These are phyloP conservation scores for Drosophila repletoides DNA, from an alignment of 1,140 invertebrate species.

Conservation along the genomic window DNA sequence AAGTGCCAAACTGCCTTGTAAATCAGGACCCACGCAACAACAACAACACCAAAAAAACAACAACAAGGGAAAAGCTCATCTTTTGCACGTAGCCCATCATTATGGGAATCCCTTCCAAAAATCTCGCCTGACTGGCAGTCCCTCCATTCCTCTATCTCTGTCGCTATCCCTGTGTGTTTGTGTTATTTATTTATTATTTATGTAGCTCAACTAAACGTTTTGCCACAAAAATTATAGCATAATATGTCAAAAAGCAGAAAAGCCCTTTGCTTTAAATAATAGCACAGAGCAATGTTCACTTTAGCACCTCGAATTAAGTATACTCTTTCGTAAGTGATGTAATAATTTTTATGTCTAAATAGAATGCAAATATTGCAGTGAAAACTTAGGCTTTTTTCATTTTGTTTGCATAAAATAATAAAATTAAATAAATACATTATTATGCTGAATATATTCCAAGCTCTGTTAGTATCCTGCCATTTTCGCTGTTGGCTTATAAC, in stretches of 20 bases:
- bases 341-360: too few species aligned
- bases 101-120: conserved; percentile 13
- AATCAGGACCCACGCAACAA: conserved; percentile 46
- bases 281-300: conserved; percentile 5
- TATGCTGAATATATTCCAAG: too few species aligned
- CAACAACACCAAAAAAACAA: conserved; percentile 4
- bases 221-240: conserved; percentile 74
- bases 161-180: conserved; percentile 12
- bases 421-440: too few species aligned
- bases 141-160: neutral
- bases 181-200: conserved; percentile 73
- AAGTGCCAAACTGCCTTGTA: conserved; percentile 53
- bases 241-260: conserved; percentile 72
- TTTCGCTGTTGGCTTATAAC: too few species aligned
- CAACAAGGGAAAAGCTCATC: conserved; percentile 13
- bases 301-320: neutral
- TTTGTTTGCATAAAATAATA: too few species aligned
- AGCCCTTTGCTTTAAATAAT: conserved; percentile 59
- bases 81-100: conserved; percentile 43
- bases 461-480: too few species aligned
- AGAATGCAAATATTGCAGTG: too few species aligned
- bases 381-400: too few species aligned
- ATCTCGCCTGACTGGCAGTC: conserved; percentile 5
- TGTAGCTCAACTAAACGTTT: conserved; percentile 77
- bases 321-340: conserved; percentile 21